These are phyloP conservation scores for Creontiades dilutus DNA, from an alignment of 2,888 invertebrate species.

Conservation along the genomic window DNA sequence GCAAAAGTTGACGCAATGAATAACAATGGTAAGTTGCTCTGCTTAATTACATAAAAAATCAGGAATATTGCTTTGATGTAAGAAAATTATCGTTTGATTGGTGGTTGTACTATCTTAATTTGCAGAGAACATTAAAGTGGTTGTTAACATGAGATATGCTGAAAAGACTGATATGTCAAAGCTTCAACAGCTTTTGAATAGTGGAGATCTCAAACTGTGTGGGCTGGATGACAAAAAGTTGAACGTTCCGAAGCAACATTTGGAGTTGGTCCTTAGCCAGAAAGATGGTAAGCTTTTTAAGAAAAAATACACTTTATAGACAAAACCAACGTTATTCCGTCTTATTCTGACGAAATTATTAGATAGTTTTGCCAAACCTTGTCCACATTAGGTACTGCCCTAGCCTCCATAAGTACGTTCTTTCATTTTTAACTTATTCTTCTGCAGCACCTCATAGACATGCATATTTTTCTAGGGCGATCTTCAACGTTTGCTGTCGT, in stretches of 20 bases:
- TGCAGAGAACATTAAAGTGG: conserved; percentile 70
- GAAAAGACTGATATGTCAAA: conserved; percentile 52
- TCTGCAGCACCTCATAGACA: no score
- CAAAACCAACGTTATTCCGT: no score
- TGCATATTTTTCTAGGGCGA: background rate
- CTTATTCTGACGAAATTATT: no score
- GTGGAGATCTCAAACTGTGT: conserved; percentile 60
- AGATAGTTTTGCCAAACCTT: no score
- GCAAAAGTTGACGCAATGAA: conserved; percentile 51
- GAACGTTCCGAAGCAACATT: conserved; percentile 53
- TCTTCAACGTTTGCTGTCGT: conserved; percentile 51
- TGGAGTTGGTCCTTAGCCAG: background rate
- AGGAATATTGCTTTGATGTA: no score
- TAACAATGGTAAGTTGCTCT: conserved; percentile 3
- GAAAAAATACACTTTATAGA: no score
- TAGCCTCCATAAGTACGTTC: no score
- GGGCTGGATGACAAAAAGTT: conserved; percentile 49
- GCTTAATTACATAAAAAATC: background rate
- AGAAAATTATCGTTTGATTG: no score
- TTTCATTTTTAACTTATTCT: no score
- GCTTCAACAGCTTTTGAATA: conserved; percentile 60
- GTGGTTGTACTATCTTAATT: background rate
- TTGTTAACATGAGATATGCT: conserved; percentile 52
- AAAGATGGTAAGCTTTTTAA: conserved; percentile 40
- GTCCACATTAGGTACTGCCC: no score